Evolutionary conservation across 2,113 vertebrate species (phyloP).

Genomic region (Erinaceus europaeus): DNA sequence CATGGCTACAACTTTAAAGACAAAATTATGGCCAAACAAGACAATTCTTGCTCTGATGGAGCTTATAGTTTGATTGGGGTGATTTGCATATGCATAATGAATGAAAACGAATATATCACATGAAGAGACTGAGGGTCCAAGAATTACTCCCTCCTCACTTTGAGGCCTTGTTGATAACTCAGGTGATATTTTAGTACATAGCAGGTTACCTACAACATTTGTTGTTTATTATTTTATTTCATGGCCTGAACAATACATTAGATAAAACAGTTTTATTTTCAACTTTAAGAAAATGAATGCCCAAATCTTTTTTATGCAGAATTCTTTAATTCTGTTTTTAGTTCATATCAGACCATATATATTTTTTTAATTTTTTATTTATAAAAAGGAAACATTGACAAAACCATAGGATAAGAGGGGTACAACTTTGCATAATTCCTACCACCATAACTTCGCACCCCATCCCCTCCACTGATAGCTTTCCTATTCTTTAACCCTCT

Average conservation of each 20-base stretch:
- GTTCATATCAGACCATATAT: background rate
- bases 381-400: too few relatives aligned
- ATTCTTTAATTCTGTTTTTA: background rate
- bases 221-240: background rate
- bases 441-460: too few relatives aligned
- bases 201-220: background rate
- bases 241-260: background rate
- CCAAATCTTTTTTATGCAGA: background rate
- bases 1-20: background rate
- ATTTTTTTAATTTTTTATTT: too few relatives aligned
- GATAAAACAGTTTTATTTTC: constrained; percentile 1
- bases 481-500: too few relatives aligned
- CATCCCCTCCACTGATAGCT: too few relatives aligned
- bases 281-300: background rate
- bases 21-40: background rate
- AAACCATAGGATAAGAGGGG: too few relatives aligned
- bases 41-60: background rate
- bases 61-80: background rate
- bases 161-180: background rate
- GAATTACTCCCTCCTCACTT: background rate
- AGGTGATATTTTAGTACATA: background rate
- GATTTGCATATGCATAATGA: background rate
- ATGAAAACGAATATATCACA: background rate
- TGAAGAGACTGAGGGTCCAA: background rate
- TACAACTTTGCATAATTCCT: too few relatives aligned